Evolutionary conservation across 1,140 invertebrate species (phyloP), one percentile per base, ranked within the genome.

Genomic region (Medauroidea extradentata): DNA sequence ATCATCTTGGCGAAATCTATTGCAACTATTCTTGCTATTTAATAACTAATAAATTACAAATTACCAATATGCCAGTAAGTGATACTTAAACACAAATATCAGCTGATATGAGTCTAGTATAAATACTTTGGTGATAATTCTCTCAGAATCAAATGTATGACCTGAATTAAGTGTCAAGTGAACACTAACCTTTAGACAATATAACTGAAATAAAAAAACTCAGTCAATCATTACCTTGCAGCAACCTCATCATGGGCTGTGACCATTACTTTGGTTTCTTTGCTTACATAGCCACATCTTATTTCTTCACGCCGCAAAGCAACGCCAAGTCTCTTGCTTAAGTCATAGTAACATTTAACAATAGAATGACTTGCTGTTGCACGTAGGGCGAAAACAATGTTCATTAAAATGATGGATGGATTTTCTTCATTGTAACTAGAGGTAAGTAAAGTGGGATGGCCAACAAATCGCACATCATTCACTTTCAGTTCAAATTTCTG

Each of bases 381-480:
- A 74, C 89, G 86, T 29, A 97, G 73, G 13, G 92, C 93, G 84
- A 96, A 96, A 2, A 96, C 92, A 69, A 96, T 89, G 75, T 96
- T 93, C 51, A 96, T 93, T 23, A 94, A 79, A 73, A 91, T 88
- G 53, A 87, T 87, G 2, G 56, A 48, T 34, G 29, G 29, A 11
- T 34, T 34, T 34, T 34, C 29, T 34, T 34, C 29, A 34, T 34
- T 34, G 11, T 7, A 21, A 23, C 50, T 27, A 19, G 85, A 81
- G 50, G 83, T 82, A 21, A 95, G 78, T 19, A 88, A 71, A 1
- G 91, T 92, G 0, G 95, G 95, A 78, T 95, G 94, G 7, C 94
- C 93, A 21, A 97, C 90, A 79, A 97, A 97, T 41, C 93, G 79
- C 0, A 97, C 90, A 83, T 96, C 92, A 76, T 97, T 96, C 0